A percentile compares a stretch with the other conserved stretches of the same genome.
Conservation (phyloP, 2,888 invertebrate genomes). For the Lacanobia wlatinum region DNA sequence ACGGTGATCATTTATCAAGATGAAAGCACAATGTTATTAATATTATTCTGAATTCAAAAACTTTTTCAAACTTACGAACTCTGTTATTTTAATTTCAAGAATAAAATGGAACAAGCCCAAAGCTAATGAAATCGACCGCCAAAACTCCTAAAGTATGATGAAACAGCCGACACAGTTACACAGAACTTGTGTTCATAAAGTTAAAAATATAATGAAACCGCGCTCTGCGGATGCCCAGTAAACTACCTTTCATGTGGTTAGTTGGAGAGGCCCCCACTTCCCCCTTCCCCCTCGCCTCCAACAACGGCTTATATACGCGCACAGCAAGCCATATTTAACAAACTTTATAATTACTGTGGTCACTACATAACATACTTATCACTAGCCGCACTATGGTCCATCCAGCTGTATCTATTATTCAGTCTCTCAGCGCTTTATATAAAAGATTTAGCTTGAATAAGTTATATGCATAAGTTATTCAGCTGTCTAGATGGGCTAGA, state of each 20-base stretch:
- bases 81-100: neutral
- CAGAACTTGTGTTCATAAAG: conserved; percentile 64
- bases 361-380: conserved; percentile 47
- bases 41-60: neutral
- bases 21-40: neutral
- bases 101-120: conserved; percentile 34
- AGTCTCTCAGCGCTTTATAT: conserved; percentile 19
- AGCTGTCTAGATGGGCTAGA: conserved; percentile 25
- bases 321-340: conserved; percentile 52
- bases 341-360: conserved; percentile 62
- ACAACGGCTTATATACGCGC: conserved; percentile 46
- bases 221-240: conserved; percentile 58
- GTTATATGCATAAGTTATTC: conserved; percentile 43
- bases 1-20: neutral
- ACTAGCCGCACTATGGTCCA: conserved; percentile 14
- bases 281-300: neutral
- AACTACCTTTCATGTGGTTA: conserved; percentile 69
- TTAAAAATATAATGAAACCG: conserved; percentile 69
- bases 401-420: conserved; percentile 43
- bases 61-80: neutral
- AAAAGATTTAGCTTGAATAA: conserved; percentile 49
- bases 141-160: conserved; percentile 52
- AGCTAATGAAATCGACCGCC: conserved; percentile 44
- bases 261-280: conserved; percentile 41
- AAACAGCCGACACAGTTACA: conserved; percentile 60